Percentiles rank a stretch among this genome's conserved stretches.
These are phyloP conservation scores for Maccullochella peelii DNA, from an alignment of 2,113 vertebrate species.

Conservation along the genomic window DNA sequence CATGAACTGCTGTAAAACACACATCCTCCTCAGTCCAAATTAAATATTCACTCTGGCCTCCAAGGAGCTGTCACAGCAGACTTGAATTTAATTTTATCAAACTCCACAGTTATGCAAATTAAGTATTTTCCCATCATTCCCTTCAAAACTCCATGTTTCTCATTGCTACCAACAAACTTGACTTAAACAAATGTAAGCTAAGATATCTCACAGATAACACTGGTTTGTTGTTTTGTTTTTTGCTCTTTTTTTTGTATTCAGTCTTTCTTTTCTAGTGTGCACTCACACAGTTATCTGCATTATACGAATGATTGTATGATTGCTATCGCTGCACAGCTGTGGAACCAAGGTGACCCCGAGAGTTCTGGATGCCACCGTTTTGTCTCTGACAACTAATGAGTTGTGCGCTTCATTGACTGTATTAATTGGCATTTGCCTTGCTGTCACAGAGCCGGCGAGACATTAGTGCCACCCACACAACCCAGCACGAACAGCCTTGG, in stretches of 20 bases:
- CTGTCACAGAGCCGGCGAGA: conserved; percentile 34
- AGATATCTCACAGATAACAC: neutral
- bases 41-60: neutral
- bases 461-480: conserved; percentile 44
- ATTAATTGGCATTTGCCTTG: conserved; percentile 52
- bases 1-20: conserved; percentile 20
- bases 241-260: neutral
- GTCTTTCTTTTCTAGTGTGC: conserved; percentile 17
- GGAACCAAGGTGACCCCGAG: conserved; percentile 39
- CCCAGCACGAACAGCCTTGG: conserved; percentile 57
- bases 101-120: conserved; percentile 35
- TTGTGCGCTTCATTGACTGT: conserved; percentile 41
- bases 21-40: conserved; percentile 31
- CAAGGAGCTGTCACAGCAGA: conserved; percentile 1
- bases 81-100: conserved; percentile 3
- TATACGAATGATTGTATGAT: conserved; percentile 65
- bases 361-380: conserved; percentile 41
- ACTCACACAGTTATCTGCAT: conserved; percentile 44
- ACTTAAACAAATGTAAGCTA: conserved; percentile 6
- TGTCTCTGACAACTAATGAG: conserved; percentile 46
- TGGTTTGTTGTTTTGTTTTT: neutral
- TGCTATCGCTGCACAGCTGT: conserved; percentile 60
- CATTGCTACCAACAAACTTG: conserved; percentile 10
- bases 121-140: neutral
- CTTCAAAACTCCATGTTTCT: conserved; percentile 1